Base-by-base conservation (phyloP, 1,140 invertebrate species). In the Euura lappo region DNA sequence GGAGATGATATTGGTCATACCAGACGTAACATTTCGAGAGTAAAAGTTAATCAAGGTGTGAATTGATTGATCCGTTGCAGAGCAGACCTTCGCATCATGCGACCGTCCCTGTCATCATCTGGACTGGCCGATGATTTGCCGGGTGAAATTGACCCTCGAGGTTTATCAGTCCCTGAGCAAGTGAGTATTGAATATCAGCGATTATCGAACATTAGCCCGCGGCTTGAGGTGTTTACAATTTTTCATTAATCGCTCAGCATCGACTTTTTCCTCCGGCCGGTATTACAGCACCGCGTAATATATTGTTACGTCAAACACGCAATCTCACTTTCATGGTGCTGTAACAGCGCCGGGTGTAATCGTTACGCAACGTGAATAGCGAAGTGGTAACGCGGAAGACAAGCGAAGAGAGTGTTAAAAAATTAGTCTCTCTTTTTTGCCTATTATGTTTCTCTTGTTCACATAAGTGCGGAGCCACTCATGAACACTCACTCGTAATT, bases 81-180 rank as follows among this genome's bases (percentile, higher is more conserved):
- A 93, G 81, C 90, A 91, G 80, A 90, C 90, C 74, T 93, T 93
- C 74, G 88, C 92, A 75, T 92, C 91, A 75, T 94, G 93, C 83
- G 91, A 93, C 80, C 87, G 93, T 79, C 92, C 93, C 75, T 94
- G 93, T 80, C 92, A 94, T 82, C 92, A 93, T 76, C 83, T 93
- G 69, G 93, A 94, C 79, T 93, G 93, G 93, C 93, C 93, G 1
- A 93, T 94, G 93, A 94, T 94, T 79, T 94, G 93, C 79, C 86
- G 93, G 60, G 89, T 93, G n/a, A 93, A 93, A 85, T 81, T 94
- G 46, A 91, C 90, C 10, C 85, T 94, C 42, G 92, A 94, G 85
- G 89, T 91, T 68, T 93, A 92, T 76, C 91, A 91, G 81, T 90
- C 91, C 6, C 87, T 91, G 66, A 91, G 91, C 87, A 91, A 90